Base-by-base conservation (phyloP, 2,797 vertebrate genomes). In the Rhinophrynus dorsalis region DNA sequence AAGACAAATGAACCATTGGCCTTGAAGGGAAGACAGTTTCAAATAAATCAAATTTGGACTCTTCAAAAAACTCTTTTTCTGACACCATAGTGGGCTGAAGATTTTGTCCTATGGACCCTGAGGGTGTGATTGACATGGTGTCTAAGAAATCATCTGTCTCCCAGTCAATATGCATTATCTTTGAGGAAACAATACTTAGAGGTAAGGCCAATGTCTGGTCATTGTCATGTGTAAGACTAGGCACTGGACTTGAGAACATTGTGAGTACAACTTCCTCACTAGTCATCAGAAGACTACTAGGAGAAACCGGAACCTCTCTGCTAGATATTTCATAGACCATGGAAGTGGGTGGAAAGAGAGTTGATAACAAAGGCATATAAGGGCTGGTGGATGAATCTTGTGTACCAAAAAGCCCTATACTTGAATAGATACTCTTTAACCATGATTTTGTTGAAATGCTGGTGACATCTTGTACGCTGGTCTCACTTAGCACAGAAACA, bases 91-190 rank as follows among this genome's bases (percentile, higher is more conserved):
- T 90, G 21, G 90, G 93, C 74, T 79, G 76, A 0, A 83, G 75
- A 10, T 79, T 70, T 52, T 89, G 0, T 29, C 89, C 92, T 74
- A 91, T 89, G 0, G 82, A 86, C 13, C 91, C 88, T 0, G 91
- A 85, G 0, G 82, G 76, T 75, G 88, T 80, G 59, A 91, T 75
- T 20, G 91, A 90, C 61, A 93, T 77, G 0, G 95, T 94, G 83
- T 97, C 94, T 10, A 89, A 40, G 52, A 93, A 91, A 73, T 95
- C 93, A 0, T 94, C 95, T 0, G 95, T 96, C 6, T 92, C 94
- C 85, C 86, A 79, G 0, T 93, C 90, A 3, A 86, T 88, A 45
- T 95, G 94, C 3, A 80, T 70, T 3, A 88, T 82, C 18, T 86
- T 85, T 0, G 80, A 44, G 3, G 90, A 81, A 38, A 87, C 86